A percentile compares a stretch with the other conserved stretches of the same genome.
These are phyloP conservation scores for Acanthurus lineatus DNA, from an alignment of 2,797 vertebrate genomes.

Conservation along the genomic window DNA sequence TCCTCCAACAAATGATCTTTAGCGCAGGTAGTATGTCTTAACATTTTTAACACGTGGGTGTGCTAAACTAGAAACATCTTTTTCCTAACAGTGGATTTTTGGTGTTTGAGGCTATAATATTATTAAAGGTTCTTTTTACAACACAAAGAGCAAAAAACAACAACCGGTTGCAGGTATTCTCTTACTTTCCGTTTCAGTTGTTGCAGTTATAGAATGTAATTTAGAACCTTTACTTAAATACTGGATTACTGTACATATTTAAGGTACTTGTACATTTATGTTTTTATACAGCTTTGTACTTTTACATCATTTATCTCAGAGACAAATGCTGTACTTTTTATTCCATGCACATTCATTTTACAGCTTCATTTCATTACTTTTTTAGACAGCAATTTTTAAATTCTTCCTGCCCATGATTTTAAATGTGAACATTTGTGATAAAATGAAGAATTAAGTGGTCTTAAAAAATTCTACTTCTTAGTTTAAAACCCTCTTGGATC, in stretches of 20 bases:
- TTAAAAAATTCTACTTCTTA: neutral
- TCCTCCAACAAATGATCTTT: conserved; percentile 12
- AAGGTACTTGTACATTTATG: too few species aligned
- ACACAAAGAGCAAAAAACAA: too few species aligned
- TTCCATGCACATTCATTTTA: neutral
- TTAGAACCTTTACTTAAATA: neutral
- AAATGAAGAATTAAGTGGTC: neutral
- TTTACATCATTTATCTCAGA: neutral
- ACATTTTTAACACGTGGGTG: conserved; percentile 8
- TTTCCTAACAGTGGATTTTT: conserved; percentile 8
- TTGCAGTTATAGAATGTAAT: neutral
- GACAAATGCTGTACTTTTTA: neutral
- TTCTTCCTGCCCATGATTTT: neutral
- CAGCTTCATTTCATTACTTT: neutral
- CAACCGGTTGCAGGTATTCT: neutral
- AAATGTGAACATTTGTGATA: neutral
- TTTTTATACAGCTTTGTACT: neutral
- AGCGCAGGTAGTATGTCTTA: neutral
- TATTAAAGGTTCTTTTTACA: conserved; percentile 6
- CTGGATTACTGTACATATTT: neutral
- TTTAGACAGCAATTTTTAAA: neutral
- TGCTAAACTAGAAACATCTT: neutral
- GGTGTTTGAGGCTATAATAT: neutral
- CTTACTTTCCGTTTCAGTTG: neutral
- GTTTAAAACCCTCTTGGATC: neutral